These are phyloP conservation scores for Ophion ellenae DNA, from an alignment of 2,888 invertebrate species.

Conservation along the genomic window DNA sequence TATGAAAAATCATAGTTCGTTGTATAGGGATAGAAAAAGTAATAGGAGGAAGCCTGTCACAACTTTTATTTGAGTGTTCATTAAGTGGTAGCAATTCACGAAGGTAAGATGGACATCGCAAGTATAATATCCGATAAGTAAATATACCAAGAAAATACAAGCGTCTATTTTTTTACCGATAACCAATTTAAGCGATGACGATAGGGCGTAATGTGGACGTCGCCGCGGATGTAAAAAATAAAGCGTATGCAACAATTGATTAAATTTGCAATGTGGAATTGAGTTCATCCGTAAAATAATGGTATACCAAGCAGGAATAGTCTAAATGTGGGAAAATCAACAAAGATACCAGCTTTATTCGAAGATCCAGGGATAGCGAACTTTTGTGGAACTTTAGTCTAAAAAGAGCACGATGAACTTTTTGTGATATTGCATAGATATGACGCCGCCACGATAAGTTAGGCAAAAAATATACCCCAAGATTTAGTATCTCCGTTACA, in stretches of 20 bases:
- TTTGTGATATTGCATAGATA: no score
- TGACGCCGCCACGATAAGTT: no score
- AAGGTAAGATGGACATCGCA: neutral
- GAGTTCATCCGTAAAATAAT: neutral
- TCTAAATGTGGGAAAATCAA: conserved; percentile 26
- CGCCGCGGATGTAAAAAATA: conserved; percentile 19
- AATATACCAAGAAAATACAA: conserved; percentile 9
- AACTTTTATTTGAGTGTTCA: no score
- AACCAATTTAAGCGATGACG: neutral
- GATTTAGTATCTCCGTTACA: no score
- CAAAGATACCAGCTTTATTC: neutral
- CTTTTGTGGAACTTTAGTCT: no score
- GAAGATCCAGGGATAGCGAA: neutral
- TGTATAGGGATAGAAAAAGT: neutral
- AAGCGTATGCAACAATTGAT: conserved; percentile 11
- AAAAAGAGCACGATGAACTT: no score
- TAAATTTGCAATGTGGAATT: neutral
- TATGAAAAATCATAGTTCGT: neutral
- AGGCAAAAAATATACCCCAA: no score
- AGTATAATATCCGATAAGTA: neutral
- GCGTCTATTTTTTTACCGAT: neutral
- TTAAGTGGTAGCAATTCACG: no score
- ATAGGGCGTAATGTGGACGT: neutral
- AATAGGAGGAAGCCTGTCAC: no score
- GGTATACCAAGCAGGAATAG: conserved; percentile 21